A percentile compares a stretch with the other conserved stretches of the same genome.
Evolutionary conservation across 2,113 vertebrate genomes (phyloP).

Genomic region (Thalassarche chlororhynchos): DNA sequence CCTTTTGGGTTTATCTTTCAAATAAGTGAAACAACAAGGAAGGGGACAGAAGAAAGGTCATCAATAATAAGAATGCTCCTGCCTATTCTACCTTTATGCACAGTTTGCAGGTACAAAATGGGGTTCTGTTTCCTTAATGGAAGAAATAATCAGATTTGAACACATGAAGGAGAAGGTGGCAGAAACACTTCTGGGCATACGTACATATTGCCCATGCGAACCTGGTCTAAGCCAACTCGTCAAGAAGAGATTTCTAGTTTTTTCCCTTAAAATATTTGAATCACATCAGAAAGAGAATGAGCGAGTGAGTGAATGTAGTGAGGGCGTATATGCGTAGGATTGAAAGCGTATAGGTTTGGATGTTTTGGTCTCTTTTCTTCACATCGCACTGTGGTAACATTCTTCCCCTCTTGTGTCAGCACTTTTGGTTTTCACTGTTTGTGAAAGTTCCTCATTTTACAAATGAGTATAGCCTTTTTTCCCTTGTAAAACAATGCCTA

Average conservation of each 20-base stretch:
- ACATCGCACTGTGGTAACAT: constrained; percentile 40
- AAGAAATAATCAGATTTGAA: neutral
- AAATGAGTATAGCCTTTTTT: constrained; percentile 64
- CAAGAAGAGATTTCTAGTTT: neutral
- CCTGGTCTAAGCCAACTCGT: neutral
- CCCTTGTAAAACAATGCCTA: constrained; percentile 72
- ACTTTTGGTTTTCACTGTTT: constrained; percentile 77
- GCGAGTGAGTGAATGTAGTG: neutral
- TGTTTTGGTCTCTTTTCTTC: constrained; percentile 17
- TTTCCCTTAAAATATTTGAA: constrained; percentile 26
- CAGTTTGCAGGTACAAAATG: neutral
- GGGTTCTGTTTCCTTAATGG: neutral
- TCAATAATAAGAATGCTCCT: neutral
- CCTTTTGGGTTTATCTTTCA: neutral
- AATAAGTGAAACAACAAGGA: neutral
- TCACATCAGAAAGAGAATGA: neutral
- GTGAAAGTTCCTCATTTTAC: constrained; percentile 79
- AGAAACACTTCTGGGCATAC: neutral
- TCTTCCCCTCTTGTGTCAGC: constrained; percentile 68
- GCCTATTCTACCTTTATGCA: neutral
- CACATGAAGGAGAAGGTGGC: neutral
- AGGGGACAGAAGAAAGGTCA: neutral
- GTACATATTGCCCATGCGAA: neutral
- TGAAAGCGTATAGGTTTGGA: neutral
- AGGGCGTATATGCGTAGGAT: neutral